phyloP scores from a whole-genome alignment of 2,888 invertebrate genomes.

The Margaritifera margaritifera region DNA sequence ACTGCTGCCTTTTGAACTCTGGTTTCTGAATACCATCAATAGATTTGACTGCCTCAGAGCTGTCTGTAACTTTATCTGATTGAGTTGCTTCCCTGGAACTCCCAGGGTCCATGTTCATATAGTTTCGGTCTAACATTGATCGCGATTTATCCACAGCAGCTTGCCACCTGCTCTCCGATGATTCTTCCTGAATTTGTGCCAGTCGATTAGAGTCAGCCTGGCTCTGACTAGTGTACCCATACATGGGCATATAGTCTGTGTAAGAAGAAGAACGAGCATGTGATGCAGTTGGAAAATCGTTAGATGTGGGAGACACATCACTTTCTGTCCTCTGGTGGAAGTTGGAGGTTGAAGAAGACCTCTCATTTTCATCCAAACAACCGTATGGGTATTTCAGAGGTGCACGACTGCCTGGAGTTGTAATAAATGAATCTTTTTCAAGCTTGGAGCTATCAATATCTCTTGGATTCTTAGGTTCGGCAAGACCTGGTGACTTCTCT shows the following conservation, averaged over 20 bases:
- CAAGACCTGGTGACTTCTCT: constrained; percentile 30
- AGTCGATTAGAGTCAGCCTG: constrained; percentile 41
- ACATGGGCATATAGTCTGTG: constrained; percentile 46
- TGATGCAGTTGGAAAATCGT: constrained; percentile 12
- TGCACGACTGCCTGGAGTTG: constrained; percentile 45
- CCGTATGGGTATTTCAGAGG: constrained; percentile 66
- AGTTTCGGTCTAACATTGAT: constrained; percentile 15
- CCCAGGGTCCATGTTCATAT: too few species aligned
- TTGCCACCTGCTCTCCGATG: constrained; percentile 44
- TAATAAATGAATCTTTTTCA: too few species aligned
- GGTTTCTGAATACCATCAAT: too few species aligned
- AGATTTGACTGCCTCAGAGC: too few species aligned
- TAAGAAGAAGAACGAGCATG: constrained; percentile 39
- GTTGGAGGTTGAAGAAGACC: constrained; percentile 33
- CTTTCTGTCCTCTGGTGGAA: constrained; percentile 42
- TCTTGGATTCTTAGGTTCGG: constrained; percentile 1
- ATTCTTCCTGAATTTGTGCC: constrained; percentile 57
- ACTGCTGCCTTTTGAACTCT: too few species aligned
- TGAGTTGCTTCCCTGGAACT: too few species aligned
- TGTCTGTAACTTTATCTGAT: too few species aligned
- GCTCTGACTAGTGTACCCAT: constrained; percentile 21
- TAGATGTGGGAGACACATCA: constrained; percentile 32
- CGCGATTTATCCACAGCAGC: constrained; percentile 40
- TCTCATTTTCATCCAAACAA: constrained; percentile 59
- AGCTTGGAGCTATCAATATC: constrained; percentile 5